Percentiles rank a stretch among this genome's conserved stretches.
These are phyloP conservation scores for Dexiosoma caninum DNA, from an alignment of 2,888 invertebrate genomes.

Conservation along the genomic window DNA sequence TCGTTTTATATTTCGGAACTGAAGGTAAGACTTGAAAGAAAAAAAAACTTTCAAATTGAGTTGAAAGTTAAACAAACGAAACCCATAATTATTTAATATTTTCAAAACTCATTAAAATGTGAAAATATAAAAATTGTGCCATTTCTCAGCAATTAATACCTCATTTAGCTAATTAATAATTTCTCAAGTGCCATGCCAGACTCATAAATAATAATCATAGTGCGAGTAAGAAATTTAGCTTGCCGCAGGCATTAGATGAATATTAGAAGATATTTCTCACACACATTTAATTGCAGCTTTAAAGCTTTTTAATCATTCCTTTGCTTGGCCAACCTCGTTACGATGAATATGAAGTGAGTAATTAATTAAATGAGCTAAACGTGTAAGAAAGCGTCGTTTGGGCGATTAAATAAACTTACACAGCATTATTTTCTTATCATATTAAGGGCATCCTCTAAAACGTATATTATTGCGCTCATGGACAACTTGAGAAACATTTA, in stretches of 20 bases:
- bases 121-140: not conserved
- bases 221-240: not conserved
- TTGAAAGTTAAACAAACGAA: not conserved
- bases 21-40: not conserved
- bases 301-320: not conserved
- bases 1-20: not conserved
- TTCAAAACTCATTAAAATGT: not conserved
- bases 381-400: not conserved
- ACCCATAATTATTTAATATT: not conserved
- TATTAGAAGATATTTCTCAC: constrained; percentile 11
- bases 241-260: constrained; percentile 12
- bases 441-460: constrained; percentile 7
- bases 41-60: too few species aligned
- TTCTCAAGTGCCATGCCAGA: not conserved
- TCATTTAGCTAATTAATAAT: constrained; percentile 60
- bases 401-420: constrained; percentile 15
- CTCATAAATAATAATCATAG: constrained; percentile 34
- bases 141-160: constrained; percentile 48
- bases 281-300: not conserved
- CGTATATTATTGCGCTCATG: constrained; percentile 1
- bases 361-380: constrained; percentile 7
- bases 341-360: not conserved
- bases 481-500: constrained; percentile 43
- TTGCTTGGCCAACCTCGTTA: not conserved
- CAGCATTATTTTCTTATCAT: not conserved